Evolutionary conservation across 2,888 invertebrate species (phyloP), one percentile per base, ranked within the genome.

Genomic region (Laothoe populi): DNA sequence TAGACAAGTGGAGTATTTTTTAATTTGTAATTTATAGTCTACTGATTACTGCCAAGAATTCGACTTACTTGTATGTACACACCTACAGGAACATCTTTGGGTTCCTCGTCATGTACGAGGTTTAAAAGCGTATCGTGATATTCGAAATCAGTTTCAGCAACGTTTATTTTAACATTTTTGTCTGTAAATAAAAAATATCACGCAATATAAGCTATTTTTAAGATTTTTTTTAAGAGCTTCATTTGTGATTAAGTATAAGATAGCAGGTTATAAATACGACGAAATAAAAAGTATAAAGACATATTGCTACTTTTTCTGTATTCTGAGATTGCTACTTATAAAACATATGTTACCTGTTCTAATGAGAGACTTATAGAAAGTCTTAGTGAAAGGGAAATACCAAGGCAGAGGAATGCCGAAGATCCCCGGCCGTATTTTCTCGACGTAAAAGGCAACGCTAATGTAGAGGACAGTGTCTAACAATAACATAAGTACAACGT

Each of bases 371-470:
- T 74, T 79, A 95, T 95, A 95, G 76, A 92, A 95, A 13, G 81
- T 84, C 57, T 90, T 88, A 0, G 94, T 94, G 60, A 97, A 94
- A 0, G 96, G 96, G 75, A 97, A 98, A 76, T 98, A 95, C 95
- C 97, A 98, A 4, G 95, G 95, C 65, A 95, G 93, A 0, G 96
- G 96, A 0, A 98, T 96, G 3, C 98, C 98, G 81, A 95, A 98
- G 62, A 96, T 94, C 4, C 98, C 98, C 0, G 98, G 98, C 67
- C 95, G 94, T 58, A 98, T 94, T 66, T 96, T 96, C 85, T 98
- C 98, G 31, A 98, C 92, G 77, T 98, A 98, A 83, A 98, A 92
- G 0, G 98, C 96, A 38, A 98, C 88, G 1, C 95, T 62, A 78
- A 97, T 93, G 79, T 98, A 97, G 0, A 97, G 65, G 26, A 96